These are phyloP conservation scores for Mus caroli DNA, from an alignment of 2,797 vertebrate species.

Conservation along the genomic window DNA sequence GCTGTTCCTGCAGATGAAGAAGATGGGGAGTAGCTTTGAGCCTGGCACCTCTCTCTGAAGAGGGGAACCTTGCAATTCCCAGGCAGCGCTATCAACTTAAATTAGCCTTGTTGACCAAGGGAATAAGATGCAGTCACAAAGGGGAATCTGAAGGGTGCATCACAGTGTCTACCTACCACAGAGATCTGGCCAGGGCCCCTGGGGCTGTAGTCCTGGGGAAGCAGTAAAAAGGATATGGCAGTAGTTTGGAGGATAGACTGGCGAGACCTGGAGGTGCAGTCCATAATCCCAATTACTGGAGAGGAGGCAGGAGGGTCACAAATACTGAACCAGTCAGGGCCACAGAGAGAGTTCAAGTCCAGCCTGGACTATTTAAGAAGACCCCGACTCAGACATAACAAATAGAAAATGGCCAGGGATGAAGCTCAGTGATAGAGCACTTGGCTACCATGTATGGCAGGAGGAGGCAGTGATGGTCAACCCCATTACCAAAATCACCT, in stretches of 20 bases:
- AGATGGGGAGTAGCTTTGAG: background rate
- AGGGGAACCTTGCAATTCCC: background rate
- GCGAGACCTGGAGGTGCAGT: background rate
- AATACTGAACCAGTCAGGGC: background rate
- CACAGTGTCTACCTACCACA: background rate
- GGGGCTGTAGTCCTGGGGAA: background rate
- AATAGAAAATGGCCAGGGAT: background rate
- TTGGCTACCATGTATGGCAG: background rate
- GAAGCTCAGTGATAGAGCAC: background rate
- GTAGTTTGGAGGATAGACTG: conserved; percentile 5
- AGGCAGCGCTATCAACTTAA: background rate
- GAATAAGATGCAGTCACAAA: background rate
- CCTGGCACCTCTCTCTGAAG: background rate
- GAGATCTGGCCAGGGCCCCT: background rate
- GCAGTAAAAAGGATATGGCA: background rate
- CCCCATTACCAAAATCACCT: background rate
- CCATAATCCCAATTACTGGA: background rate
- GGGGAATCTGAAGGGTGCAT: background rate
- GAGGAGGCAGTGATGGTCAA: background rate
- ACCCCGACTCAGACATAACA: background rate
- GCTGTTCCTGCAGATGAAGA: background rate
- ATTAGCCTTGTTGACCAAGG: background rate
- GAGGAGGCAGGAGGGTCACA: background rate
- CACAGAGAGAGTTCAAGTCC: background rate
- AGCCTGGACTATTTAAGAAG: background rate